Evolutionary conservation across 2,113 vertebrate genomes (phyloP), one percentile per base, ranked within the genome.

Genomic region (Plestiodon gilberti): DNA sequence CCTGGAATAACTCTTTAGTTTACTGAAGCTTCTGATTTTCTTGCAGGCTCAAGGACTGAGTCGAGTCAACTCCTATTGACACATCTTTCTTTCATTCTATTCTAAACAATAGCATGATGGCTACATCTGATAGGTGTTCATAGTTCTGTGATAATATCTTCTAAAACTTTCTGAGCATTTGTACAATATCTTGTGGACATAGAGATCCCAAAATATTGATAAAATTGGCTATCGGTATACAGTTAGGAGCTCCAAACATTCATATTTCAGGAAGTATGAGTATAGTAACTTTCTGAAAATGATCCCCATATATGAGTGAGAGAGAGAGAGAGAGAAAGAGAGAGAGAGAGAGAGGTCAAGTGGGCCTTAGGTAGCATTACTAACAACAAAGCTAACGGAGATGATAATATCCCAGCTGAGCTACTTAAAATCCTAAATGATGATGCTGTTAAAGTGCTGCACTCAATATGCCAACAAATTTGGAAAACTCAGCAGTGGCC

Each of bases 161-260:
- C 55, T 55, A 14, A 71, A 79, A 38, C 55, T 20, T 55, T 84
- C 15, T 8, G 40, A 25, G 11, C n/a, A 62, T 20, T 33, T 81
- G n/a, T 64, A 23, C 30, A 48, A 35, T 81, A 86, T 86, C 78
- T 86, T 86, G 78, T 86, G 78, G 85, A 74, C 59, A 81, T 3
- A 74, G 6, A 59, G 14, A 79, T 13, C 59, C 48, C 23, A 57
- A 78, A 85, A 38, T 59, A 57, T 30, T 38, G 75, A 55, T 69
- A 78, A 59, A 67, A 48, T 35, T 28, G 18, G 1, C 0, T 30
- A 70, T 52, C 2, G 30, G 73, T 76, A 52, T 23, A n/a, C 9
- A 33, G 17, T 28, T 52, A 52, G 22, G 20, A 77, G n/a, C 11
- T 55, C 59, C n/a, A 75, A 64, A 74, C 5, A 33, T 69, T 14